Base-by-base conservation (phyloP, 2,797 vertebrate genomes). In the Telmatherina bonti region DNA sequence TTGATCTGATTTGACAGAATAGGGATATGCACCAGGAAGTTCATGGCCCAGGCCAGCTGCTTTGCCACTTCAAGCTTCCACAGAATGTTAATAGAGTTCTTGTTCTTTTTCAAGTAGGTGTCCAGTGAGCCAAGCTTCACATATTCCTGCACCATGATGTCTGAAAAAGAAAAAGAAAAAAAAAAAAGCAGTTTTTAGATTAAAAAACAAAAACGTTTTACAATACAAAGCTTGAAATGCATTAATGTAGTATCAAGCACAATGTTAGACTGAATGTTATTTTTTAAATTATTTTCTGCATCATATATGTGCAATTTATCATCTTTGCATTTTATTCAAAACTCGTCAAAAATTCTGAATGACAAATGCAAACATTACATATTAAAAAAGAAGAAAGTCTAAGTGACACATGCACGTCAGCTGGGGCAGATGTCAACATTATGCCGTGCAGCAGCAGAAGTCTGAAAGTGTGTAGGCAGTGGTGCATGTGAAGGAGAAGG, bases 41-140 rank as follows among this genome's bases (percentile, higher is more conserved):
- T 96, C 96, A 99, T 97, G 66, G 96, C 97, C 96, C 97, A 96
- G 60, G 97, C 97, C 89, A 99, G 86, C 86, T 99, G 98, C 83
- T 99, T 98, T 7, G 96, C 96, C 89, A 97, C 97, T 92, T 99
- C 97, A 82, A 99, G 94, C 88, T 98, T 99, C 98, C 97, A 99
- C 87, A 97, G 92, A 83, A 97, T 97, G 90, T 97, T 99, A 76
- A 98, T 94, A 0, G 83, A 82, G 85, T 91, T 96, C 88, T 96
- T 97, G 83, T 97, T 97, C 88, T 97, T 97, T 89, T 96, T 98
- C 91, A 99, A 88, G 67, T 99, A 99, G 0, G 94, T 98, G 88
- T 99, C 97, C 92, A 99, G 76, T 0, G 97, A 98, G 72, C 97
- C 98, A 77, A 97, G 97, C 93, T 96, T 97, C 78, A 97, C 97